These are phyloP conservation scores for Myotis vivesi DNA, from an alignment of 2,797 vertebrate species.

Conservation along the genomic window DNA sequence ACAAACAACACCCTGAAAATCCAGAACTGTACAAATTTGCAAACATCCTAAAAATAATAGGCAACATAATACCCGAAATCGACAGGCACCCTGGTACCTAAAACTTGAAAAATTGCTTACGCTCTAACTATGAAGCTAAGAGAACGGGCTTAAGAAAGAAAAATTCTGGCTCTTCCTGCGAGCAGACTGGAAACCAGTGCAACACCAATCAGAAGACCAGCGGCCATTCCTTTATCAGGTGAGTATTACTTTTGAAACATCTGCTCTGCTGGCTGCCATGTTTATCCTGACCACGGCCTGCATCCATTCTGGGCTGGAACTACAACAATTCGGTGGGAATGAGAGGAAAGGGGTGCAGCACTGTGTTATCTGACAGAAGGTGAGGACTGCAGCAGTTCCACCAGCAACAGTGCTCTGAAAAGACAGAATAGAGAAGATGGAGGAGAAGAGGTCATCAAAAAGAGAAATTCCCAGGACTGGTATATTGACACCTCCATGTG, in stretches of 20 bases:
- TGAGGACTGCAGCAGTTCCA: neutral
- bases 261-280: rapidly evolving
- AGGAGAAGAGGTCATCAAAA: neutral
- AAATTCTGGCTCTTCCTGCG: neutral
- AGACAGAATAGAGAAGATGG: neutral
- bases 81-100: neutral
- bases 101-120: neutral
- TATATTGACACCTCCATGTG: neutral
- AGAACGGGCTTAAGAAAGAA: neutral
- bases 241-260: neutral
- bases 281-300: neutral
- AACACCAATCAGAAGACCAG: neutral
- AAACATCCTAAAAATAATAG: neutral
- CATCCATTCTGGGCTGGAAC: neutral
- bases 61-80: neutral
- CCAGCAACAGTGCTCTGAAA: neutral
- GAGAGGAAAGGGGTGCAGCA: neutral
- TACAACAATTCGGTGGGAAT: neutral
- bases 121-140: neutral
- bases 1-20: neutral
- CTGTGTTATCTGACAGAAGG: neutral
- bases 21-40: neutral
- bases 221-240: rapidly evolving
- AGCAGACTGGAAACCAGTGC: neutral
- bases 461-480: neutral